Base-by-base conservation (phyloP, 2,797 vertebrate genomes). In the Pteropus rufus region DNA sequence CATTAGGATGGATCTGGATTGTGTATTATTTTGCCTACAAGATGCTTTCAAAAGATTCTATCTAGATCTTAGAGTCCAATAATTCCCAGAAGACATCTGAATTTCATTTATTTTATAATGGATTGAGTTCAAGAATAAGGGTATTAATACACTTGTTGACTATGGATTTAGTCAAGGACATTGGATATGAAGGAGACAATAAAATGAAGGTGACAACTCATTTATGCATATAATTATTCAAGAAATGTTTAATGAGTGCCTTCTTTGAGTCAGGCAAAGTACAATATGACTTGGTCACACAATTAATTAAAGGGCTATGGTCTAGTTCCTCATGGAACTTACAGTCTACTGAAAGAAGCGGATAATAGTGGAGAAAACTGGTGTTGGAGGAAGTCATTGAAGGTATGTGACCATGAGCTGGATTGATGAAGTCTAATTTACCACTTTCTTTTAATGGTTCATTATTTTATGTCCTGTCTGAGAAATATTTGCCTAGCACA, bases 31-130 rank as follows among this genome's bases (percentile, higher is more conserved):
- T 69, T 29, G 52, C 21, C 52, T 70, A 6, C 49, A 62, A 79
- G 29, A 80, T 80, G 29, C 88, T 94, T 87, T 60, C 31, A 60
- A 93, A 77, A 77, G 60, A 88, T 24, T 72, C 49, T 70, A 5
- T 94, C 31, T 73, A 64, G 41, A 90, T 84, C 29, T 62, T 6
- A 62, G 70, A 83, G 62, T 80, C 10, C 9, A 88, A 2, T 60
- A 49, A 60, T 93, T 94, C 21, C 26, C 46, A 93, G 39, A 91
- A 62, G 39, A 88, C 49, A 81, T 46, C 23, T 76, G 46, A 19
- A 70, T 91, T 88, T 96, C n/a, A 64, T 91, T 95, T 90, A 69
- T 90, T 90, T 90, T 93, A 29, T 39, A 90, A 70, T 76, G 41
- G 24, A 60, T 60, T 26, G 62, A 79, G 5, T 83, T 92, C 7